Conservation (phyloP, 2,113 vertebrate species). For the Campylomormyrus tamandua region DNA sequence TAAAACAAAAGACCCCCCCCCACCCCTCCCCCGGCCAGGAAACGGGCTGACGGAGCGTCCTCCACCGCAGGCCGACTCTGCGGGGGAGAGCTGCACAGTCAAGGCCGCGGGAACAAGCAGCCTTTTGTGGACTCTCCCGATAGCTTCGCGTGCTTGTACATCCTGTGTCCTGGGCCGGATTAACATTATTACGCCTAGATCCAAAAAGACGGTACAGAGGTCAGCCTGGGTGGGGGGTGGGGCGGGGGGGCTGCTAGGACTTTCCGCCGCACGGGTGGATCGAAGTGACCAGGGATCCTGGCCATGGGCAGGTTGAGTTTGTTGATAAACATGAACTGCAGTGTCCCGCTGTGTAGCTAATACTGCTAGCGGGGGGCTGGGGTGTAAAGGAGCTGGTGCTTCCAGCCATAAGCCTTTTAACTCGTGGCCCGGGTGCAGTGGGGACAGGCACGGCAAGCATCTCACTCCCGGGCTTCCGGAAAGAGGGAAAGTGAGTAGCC, state of each 20-base stretch:
- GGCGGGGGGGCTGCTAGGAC: neutral
- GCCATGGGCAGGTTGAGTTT: neutral
- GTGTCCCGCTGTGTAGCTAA: neutral
- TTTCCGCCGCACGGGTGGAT: neutral
- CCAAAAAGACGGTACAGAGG: neutral
- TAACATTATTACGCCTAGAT: neutral
- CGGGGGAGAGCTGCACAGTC: slow-evolving; percentile 14
- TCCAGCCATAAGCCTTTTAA: neutral
- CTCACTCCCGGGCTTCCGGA: neutral
- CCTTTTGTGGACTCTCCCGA: slow-evolving; percentile 34
- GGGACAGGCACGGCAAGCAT: neutral
- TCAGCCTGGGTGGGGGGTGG: neutral
- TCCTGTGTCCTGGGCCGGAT: slow-evolving; percentile 15
- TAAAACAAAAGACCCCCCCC: neutral
- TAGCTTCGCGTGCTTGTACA: slow-evolving; percentile 7
- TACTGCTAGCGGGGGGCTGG: neutral
- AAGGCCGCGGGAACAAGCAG: slow-evolving; percentile 33
- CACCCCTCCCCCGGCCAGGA: neutral
- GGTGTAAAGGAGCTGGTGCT: neutral
- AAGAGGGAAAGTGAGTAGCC: neutral
- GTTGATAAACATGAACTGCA: neutral
- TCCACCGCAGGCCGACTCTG: slow-evolving; percentile 17
- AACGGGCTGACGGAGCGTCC: slow-evolving; percentile 14
- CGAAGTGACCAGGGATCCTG: neutral
- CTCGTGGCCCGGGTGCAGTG: neutral